Conservation (phyloP, 2,113 vertebrate species). For the Micromys minutus region DNA sequence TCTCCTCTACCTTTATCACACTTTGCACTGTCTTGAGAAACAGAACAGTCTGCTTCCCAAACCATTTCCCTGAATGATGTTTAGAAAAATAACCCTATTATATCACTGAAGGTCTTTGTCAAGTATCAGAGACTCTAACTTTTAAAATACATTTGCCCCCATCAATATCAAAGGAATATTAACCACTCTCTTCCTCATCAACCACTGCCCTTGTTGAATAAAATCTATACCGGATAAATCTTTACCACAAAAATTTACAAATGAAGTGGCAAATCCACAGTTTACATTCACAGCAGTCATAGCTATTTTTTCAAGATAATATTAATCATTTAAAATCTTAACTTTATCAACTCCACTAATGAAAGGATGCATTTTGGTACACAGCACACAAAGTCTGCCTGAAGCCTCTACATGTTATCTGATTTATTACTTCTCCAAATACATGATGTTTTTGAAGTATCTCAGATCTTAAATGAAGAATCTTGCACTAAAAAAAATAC, state of each 20-base stretch:
- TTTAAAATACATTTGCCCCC: slow-evolving; percentile 70
- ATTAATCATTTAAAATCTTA: slow-evolving; percentile 84
- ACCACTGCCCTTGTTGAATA: slow-evolving; percentile 84
- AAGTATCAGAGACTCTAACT: slow-evolving; percentile 79
- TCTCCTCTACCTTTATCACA: background rate
- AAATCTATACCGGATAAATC: slow-evolving; percentile 79
- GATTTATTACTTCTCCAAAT: slow-evolving; percentile 75
- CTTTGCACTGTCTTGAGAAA: slow-evolving; percentile 58
- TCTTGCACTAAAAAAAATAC: slow-evolving; percentile 52
- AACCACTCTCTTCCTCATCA: slow-evolving; percentile 79
- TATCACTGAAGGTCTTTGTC: slow-evolving; percentile 81
- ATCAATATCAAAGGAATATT: slow-evolving; percentile 82
- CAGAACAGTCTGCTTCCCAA: slow-evolving; percentile 57
- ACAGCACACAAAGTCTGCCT: slow-evolving; percentile 71
- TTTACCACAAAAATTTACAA: slow-evolving; percentile 82
- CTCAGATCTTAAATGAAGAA: slow-evolving; percentile 74
- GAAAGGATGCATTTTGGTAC: slow-evolving; percentile 79
- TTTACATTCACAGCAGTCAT: slow-evolving; percentile 73
- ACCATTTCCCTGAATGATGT: slow-evolving; percentile 69
- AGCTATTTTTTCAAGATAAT: slow-evolving; percentile 74
- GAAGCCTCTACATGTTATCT: slow-evolving; percentile 76
- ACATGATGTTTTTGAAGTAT: slow-evolving; percentile 74
- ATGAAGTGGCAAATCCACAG: slow-evolving; percentile 56
- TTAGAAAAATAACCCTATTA: slow-evolving; percentile 75
- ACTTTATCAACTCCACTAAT: slow-evolving; percentile 79